Conservation (phyloP, 1,140 invertebrate species). For the Calliopsis andreniformis region DNA sequence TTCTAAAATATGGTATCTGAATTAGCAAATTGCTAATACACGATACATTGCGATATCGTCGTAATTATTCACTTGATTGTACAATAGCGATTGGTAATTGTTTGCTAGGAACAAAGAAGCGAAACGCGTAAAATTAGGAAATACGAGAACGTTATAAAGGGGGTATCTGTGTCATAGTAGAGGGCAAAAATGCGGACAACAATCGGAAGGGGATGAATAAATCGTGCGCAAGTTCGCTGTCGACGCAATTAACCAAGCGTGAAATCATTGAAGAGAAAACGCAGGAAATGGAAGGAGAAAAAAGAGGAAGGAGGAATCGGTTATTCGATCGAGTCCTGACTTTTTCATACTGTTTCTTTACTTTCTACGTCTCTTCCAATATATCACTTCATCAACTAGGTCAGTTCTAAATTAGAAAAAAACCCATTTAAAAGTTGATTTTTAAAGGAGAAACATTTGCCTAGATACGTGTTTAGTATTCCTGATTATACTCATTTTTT, state of each 20-base stretch:
- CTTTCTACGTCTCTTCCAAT: neutral
- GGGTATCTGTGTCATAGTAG: neutral
- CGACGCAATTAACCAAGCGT: conserved; percentile 23
- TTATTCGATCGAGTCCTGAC: neutral
- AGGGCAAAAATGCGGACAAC: neutral
- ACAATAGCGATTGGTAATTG: neutral
- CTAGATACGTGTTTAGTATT: too few relatives aligned
- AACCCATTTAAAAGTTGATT: too few relatives aligned
- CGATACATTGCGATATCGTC: too few relatives aligned
- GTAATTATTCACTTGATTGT: too few relatives aligned
- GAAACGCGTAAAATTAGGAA: neutral
- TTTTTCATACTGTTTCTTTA: neutral
- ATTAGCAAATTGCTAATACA: too few relatives aligned
- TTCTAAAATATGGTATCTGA: too few relatives aligned
- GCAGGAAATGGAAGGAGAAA: neutral
- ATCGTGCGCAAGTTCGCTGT: conserved; percentile 3
- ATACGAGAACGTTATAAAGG: neutral
- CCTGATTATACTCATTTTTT: too few relatives aligned
- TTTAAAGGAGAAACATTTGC: too few relatives aligned
- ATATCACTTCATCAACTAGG: too few relatives aligned
- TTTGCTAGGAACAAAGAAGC: conserved; percentile 1
- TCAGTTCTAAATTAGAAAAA: too few relatives aligned
- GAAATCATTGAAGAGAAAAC: conserved; percentile 4
- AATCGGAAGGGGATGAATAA: conserved; percentile 3
- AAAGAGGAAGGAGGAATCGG: neutral